These are phyloP conservation scores for Picathartes gymnocephalus DNA, from an alignment of 2,113 vertebrate species.

Conservation along the genomic window DNA sequence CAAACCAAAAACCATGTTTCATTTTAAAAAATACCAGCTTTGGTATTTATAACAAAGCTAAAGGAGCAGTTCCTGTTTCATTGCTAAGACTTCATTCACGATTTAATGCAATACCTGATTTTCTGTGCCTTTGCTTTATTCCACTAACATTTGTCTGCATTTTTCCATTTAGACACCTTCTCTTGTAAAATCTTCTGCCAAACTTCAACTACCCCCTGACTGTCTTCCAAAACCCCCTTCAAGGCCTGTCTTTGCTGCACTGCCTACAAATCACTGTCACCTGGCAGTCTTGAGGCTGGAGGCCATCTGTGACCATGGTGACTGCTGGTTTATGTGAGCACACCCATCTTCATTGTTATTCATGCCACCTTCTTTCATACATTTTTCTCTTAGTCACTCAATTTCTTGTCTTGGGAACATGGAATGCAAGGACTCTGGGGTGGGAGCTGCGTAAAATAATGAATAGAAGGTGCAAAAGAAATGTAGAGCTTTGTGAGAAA, in stretches of 20 bases:
- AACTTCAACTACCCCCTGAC: background rate
- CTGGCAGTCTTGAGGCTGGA: background rate
- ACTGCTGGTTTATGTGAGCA: slow-evolving; percentile 36
- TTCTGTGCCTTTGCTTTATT: background rate
- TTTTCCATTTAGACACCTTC: background rate
- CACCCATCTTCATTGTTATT: slow-evolving; percentile 13
- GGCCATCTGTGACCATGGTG: slow-evolving; percentile 25
- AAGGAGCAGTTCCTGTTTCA: background rate
- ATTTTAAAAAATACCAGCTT: background rate
- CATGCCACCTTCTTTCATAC: background rate
- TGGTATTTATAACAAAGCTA: background rate
- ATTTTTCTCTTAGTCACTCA: slow-evolving; percentile 13
- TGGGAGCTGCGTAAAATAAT: background rate
- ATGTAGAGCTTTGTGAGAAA: background rate
- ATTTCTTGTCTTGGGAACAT: background rate
- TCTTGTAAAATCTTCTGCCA: background rate
- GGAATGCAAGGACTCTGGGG: background rate
- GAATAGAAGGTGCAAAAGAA: background rate
- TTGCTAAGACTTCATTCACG: background rate
- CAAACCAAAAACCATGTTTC: background rate
- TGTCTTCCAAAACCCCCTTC: background rate
- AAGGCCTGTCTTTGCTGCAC: background rate
- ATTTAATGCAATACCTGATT: background rate
- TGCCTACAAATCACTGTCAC: slow-evolving; percentile 34
- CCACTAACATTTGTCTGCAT: background rate